Evolutionary conservation across 2,888 invertebrate genomes (phyloP), one percentile per base, ranked within the genome.

Genomic region (Limenitis camilla): DNA sequence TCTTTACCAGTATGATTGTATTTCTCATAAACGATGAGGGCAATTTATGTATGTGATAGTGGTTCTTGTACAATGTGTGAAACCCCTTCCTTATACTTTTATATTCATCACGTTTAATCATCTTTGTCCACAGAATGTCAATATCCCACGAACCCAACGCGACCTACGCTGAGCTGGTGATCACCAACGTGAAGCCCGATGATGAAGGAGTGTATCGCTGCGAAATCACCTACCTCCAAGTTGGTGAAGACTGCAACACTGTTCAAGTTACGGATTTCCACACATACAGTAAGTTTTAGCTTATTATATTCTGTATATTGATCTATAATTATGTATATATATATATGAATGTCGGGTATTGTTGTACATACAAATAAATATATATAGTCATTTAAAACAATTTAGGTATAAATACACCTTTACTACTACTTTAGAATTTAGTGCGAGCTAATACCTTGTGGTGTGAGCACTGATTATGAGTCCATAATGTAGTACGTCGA

Each of bases 121-220:
- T 44, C 8, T 36, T 45, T 45, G 45, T 38, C 35, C 30, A 9
- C 91, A 94, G 94, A 72, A 91, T 93, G 78, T 88, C 90, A 46
- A 91, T 94, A 68, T 88, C 91, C 45, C 92, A 93, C 78, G 85
- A 88, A 33, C 88, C 90, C 11, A 91, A 92, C 72, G 89, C 89
- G 44, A 91, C 91, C 0, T 89, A 88, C 65, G 92, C 93, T 0
- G 90, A 90, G 65, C 85, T 95, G 69, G 90, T 91, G 66, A 93
- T 95, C 62, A 87, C 88, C 31, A 88, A 90, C 45, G 89, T 94
- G 9, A 88, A 91, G 62, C 88, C 93, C 2, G 90, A 91, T 45
- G 94, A 95, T 71, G 94, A 95, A 63, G 94, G 94, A 0, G 89
- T 92, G 43, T 95, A 93, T 88, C 92, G 93, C 64, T 95, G 95